Base-by-base conservation (phyloP, 2,797 vertebrate genomes). In the Brachyalestes nurse region DNA sequence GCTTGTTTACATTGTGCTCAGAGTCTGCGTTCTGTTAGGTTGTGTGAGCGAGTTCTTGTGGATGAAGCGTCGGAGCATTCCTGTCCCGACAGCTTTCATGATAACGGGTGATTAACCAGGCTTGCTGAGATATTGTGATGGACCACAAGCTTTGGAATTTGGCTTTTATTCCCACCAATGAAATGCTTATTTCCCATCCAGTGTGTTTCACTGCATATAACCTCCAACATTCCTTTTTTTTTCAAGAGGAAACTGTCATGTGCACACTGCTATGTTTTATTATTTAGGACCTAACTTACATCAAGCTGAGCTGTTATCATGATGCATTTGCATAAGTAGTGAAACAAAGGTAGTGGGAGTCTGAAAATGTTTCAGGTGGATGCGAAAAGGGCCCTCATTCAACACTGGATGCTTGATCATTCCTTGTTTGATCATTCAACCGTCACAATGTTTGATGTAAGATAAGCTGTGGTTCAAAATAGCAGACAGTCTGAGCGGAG, bases 71-170 rank as follows among this genome's bases (percentile, higher is more conserved):
- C 4, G 61, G 69, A 79, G 67, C 78, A 80, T 85, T 85, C 81
- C 72, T 74, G 62, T 64, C 55, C 71, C 47, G 73, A 72, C 79
- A 72, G 72, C 45, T 60, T 49, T 21, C 51, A 64, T 71, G 78
- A 85, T 75, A 83, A 75, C 60, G 58, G 76, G 73, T 75, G 81
- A 83, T 72, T 81, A 83, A 83, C 47, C 65, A 51, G 49, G 8
- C 70, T 77, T 21, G 40, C 53, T 62, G 74, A 77, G 70, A 69
- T 69, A 78, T 75, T 80, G 81, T 82, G 60, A 83, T 75, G 70
- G 64, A 75, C 62, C 84, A 69, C 78, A 62, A 55, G 60, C 70
- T 60, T 49, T 70, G 64, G 62, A 78, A 73, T 81, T 72, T 77
- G 80, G 72, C 71, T 79, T 67, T 40, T 5, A 79, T 82, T 45